Percentiles rank a stretch among this genome's conserved stretches.
These are phyloP conservation scores for Coregonus sp. DNA, from an alignment of 2,797 vertebrate genomes.

Conservation along the genomic window DNA sequence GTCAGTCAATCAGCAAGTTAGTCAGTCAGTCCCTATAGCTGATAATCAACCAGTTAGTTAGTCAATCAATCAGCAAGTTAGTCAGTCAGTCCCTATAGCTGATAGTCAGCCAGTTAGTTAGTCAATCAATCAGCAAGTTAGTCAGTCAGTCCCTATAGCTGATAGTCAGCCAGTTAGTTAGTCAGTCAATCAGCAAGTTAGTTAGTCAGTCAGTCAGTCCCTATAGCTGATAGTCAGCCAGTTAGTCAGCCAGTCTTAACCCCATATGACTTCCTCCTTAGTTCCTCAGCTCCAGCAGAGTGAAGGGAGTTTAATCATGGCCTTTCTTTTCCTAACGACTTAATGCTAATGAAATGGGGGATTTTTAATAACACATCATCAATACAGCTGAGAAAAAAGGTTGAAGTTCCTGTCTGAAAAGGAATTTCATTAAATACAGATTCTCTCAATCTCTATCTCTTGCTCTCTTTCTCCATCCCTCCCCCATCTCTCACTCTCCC, in stretches of 20 bases:
- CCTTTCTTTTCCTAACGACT: not conserved
- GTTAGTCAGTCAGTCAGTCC: too few relatives aligned
- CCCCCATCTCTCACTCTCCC: not conserved
- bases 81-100: too few relatives aligned
- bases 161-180: too few relatives aligned
- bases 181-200: accelerated
- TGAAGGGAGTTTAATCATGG: not conserved
- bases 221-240: too few relatives aligned
- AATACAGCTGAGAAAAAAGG: not conserved
- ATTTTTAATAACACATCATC: not conserved
- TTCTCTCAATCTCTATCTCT: not conserved
- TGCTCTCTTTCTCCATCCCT: not conserved
- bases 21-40: too few relatives aligned
- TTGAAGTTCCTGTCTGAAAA: conserved; percentile 5
- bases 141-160: too few relatives aligned
- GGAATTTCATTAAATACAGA: conserved; percentile 7
- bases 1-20: too few relatives aligned
- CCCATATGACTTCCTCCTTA: not conserved
- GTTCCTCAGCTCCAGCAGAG: not conserved
- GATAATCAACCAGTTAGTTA: too few relatives aligned
- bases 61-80: too few relatives aligned
- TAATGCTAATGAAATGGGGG: conserved; percentile 5
- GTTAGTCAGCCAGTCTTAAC: not conserved
- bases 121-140: too few relatives aligned
- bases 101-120: too few relatives aligned